Conservation (phyloP, 2,113 vertebrate genomes). For the Colossoma macropomum region DNA sequence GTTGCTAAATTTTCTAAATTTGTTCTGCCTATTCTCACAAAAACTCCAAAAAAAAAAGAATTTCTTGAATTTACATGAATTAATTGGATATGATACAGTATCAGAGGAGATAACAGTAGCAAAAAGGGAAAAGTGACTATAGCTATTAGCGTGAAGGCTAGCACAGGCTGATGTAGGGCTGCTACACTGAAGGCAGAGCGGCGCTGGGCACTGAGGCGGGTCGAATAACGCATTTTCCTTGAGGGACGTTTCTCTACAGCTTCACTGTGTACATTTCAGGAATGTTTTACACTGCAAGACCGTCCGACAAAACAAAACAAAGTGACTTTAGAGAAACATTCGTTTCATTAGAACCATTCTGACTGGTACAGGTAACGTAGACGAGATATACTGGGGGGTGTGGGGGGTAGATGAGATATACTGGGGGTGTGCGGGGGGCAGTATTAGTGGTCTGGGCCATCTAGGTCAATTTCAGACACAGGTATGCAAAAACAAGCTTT, state of each 20-base stretch:
- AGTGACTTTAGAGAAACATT: too few relatives aligned
- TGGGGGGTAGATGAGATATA: too few relatives aligned
- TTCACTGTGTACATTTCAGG: background rate
- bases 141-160: conserved; percentile 29
- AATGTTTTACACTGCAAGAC: background rate
- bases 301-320: too few relatives aligned
- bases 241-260: background rate
- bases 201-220: background rate
- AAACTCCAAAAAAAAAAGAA: conserved; percentile 42
- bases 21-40: conserved; percentile 32
- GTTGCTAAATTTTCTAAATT: conserved; percentile 30
- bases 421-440: too few relatives aligned
- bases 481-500: too few relatives aligned
- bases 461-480: background rate
- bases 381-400: too few relatives aligned
- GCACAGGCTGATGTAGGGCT: background rate
- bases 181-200: background rate
- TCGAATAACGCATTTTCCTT: background rate
- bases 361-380: too few relatives aligned
- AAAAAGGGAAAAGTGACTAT: background rate
- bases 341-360: too few relatives aligned
- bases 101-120: conserved; percentile 40
- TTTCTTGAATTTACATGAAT: conserved; percentile 27
- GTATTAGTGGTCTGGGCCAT: background rate
- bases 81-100: conserved; percentile 63